Conservation (phyloP, 2,113 vertebrate species). For the Mirza zaza region DNA sequence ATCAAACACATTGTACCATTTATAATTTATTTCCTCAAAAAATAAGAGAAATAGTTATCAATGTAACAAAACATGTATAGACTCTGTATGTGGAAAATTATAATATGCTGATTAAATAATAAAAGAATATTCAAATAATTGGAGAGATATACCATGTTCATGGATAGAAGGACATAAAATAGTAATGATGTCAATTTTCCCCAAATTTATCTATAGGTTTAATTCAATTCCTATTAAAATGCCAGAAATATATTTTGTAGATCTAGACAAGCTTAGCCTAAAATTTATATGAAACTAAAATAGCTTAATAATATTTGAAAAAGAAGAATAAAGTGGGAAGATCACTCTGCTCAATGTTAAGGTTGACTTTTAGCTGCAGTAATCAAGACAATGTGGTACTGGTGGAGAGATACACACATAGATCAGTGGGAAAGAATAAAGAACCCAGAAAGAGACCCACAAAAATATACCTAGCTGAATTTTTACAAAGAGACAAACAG, state of each 20-base stretch:
- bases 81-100: neutral
- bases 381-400: neutral
- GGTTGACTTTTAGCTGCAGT: neutral
- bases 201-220: neutral
- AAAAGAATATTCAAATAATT: neutral
- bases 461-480: neutral
- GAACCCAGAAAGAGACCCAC: neutral
- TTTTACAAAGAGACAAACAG: neutral
- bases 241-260: neutral
- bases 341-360: neutral
- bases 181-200: neutral
- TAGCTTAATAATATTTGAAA: neutral
- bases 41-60: neutral
- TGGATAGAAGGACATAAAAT: neutral
- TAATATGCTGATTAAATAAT: neutral
- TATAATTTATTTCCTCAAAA: neutral
- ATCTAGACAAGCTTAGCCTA: neutral
- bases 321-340: neutral
- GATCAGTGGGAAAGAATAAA: too few relatives aligned
- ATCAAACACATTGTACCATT: neutral
- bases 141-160: neutral
- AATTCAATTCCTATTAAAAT: neutral
- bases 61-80: neutral
- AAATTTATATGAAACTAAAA: neutral
- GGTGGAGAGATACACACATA: neutral